Evolutionary conservation across 2,888 invertebrate genomes (phyloP), one percentile per base, ranked within the genome.

Genomic region (Dicyrtomina minuta): DNA sequence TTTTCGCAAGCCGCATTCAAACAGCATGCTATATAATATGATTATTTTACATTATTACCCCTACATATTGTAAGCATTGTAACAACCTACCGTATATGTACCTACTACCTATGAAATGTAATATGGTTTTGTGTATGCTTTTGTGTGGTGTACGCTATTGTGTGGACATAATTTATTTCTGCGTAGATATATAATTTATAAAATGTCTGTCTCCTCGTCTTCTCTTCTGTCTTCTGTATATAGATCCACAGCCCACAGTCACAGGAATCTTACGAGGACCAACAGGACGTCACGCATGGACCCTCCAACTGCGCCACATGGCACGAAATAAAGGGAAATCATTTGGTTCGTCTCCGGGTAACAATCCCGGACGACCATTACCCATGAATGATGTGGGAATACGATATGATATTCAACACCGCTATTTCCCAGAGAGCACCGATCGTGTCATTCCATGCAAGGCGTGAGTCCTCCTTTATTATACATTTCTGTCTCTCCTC

Each of bases 221-320:
- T n/a, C n/a, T n/a, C n/a, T n/a, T n/a, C n/a, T n/a, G n/a, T n/a
- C n/a, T n/a, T 55, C 5, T 55, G 26, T 2, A 17, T 41, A 26
- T 24, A 86, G 96, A 96, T 83, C 94, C 95, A 3, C 92, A 96
- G 80, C 96, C 96, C 0, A 95, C 94, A 0, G 90, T 97, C 8
- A 88, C 88, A 81, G 89, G 94, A 65, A 85, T 98, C 66, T 90
- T 96, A 73, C 88, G 97, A 1, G 93, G 94, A 68, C 93, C 95
- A 0, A 96, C 95, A 84, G 96, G 96, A 0, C 88, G 96, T 5
- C 92, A 93, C 84, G 93, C 94, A 22, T 98, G 97, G 97, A 92
- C 92, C 10, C 88, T 93, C 87, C 90, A 91, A 80, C 84, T 92
- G 66, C 87, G 96, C 46, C 95, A 96, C 81, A 85, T 93, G 70